Evolutionary conservation across 2,113 vertebrate species (phyloP).

Genomic region (Scortum barcoo): DNA sequence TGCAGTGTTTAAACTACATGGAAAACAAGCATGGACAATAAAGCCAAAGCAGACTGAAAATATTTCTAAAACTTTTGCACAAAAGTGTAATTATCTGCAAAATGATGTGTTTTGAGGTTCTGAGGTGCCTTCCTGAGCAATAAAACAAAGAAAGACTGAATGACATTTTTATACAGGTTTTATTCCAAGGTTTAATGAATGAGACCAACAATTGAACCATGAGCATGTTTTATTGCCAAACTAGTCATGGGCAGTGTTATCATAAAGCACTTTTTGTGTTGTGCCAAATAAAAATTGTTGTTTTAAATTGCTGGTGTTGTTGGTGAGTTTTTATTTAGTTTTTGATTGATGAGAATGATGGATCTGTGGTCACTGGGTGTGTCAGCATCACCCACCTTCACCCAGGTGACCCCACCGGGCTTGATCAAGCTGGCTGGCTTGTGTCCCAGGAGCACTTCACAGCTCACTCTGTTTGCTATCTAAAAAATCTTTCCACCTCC

Average conservation of each 20-base stretch:
- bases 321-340: conserved; percentile 26
- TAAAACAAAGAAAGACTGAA: conserved; percentile 26
- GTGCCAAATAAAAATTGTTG: conserved; percentile 83
- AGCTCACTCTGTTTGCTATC: no score
- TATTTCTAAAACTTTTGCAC: conserved; percentile 70
- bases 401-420: background rate
- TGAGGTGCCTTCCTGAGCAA: conserved; percentile 46
- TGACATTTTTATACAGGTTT: conserved; percentile 41
- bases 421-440: background rate
- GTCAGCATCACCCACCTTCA: background rate
- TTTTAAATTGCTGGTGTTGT: conserved; percentile 58
- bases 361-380: background rate
- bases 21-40: conserved; percentile 16
- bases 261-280: conserved; percentile 84
- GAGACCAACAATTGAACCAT: conserved; percentile 50
- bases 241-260: conserved; percentile 76
- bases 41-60: conserved; percentile 61
- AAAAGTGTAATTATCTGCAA: conserved; percentile 47
- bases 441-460: background rate
- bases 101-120: conserved; percentile 15
- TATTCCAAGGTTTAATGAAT: conserved; percentile 36
- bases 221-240: conserved; percentile 68
- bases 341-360: background rate
- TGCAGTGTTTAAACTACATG: conserved; percentile 26
- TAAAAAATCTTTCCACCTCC: no score